Conservation (phyloP, 2,113 vertebrate species). For the Syrmaticus mikado region DNA sequence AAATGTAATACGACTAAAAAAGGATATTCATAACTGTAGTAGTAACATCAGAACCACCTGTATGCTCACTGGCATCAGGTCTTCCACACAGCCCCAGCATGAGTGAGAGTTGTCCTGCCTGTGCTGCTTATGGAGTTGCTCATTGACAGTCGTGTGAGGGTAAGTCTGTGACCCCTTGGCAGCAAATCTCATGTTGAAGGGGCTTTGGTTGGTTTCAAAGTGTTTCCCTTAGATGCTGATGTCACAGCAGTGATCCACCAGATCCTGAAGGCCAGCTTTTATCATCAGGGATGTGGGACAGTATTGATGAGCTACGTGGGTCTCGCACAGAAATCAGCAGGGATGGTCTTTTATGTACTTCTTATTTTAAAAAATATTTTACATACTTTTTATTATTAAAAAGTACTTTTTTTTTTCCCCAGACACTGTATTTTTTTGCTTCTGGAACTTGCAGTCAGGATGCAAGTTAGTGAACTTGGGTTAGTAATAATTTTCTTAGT, state of each 20-base stretch:
- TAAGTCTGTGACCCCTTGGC: neutral
- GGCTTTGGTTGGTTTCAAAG: neutral
- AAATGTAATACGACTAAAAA: neutral
- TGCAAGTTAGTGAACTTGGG: neutral
- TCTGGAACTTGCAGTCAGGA: neutral
- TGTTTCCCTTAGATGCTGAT: neutral
- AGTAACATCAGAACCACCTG: neutral
- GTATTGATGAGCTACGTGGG: neutral
- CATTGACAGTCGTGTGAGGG: rapidly evolving
- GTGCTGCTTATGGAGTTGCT: rapidly evolving
- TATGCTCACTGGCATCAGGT: neutral
- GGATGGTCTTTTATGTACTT: neutral
- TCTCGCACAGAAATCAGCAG: neutral
- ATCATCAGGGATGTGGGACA: neutral
- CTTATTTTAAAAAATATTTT: no score
- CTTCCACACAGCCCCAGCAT: neutral
- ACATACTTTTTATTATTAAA: no score
- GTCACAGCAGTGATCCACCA: neutral
- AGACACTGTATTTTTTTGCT: neutral
- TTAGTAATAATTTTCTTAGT: neutral
- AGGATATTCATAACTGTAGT: neutral
- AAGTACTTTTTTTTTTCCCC: neutral
- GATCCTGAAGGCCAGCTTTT: neutral
- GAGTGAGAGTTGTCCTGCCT: rapidly evolving
- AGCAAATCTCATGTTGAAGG: rapidly evolving